These are phyloP conservation scores for Stichodactyla mertensii DNA, from an alignment of 64 coral and sea anemone species.

Conservation along the genomic window DNA sequence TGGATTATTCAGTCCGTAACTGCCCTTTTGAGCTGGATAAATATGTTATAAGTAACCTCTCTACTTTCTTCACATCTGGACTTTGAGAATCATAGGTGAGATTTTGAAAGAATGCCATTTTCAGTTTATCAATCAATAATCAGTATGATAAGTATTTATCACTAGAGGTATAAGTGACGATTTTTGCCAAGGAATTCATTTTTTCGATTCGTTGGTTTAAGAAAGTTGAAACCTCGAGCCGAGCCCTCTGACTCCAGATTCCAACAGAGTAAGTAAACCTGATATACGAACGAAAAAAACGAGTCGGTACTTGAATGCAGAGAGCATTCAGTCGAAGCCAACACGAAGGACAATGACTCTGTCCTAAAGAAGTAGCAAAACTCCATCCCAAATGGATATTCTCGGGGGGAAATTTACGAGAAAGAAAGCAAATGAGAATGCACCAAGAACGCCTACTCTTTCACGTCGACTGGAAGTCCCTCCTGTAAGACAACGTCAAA, in stretches of 20 bases:
- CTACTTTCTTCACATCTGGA: neutral
- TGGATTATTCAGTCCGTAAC: too few species aligned
- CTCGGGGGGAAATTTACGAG: neutral
- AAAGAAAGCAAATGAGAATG: neutral
- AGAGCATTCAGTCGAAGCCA: neutral
- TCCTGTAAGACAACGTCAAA: neutral
- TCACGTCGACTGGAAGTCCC: neutral
- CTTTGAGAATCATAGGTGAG: neutral
- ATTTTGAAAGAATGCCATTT: neutral
- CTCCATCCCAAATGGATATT: neutral
- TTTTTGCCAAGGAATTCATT: neutral
- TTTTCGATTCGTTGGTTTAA: neutral
- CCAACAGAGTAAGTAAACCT: neutral
- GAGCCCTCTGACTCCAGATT: neutral
- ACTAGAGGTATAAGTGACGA: neutral
- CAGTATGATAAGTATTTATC: conserved; percentile 12
- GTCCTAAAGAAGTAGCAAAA: neutral
- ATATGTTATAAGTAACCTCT: neutral
- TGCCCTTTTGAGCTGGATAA: neutral
- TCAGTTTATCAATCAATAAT: neutral
- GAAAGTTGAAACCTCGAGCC: neutral
- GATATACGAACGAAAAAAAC: neutral
- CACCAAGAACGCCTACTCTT: neutral
- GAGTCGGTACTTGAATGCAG: neutral
- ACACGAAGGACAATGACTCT: neutral